These are phyloP conservation scores for Pseudochaenichthys georgianus DNA, from an alignment of 2,797 vertebrate genomes.

Conservation along the genomic window DNA sequence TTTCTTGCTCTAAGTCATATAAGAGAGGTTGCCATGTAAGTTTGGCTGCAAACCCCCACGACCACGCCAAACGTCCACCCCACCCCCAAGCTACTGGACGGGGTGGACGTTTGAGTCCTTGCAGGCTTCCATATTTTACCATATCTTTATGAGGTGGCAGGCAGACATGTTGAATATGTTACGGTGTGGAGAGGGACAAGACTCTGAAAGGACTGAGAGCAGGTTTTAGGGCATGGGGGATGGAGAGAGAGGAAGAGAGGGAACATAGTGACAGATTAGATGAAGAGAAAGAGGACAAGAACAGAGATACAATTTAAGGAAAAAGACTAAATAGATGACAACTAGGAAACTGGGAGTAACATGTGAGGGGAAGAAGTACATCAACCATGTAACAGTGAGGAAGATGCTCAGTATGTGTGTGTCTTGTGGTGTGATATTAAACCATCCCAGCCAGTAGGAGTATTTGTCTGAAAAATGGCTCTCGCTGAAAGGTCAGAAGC, in stretches of 20 bases:
- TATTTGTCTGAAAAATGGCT: conserved; percentile 62
- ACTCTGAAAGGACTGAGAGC: conserved; percentile 13
- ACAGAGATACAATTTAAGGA: conserved; percentile 4
- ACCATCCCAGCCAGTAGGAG: conserved; percentile 35
- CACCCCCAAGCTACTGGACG: conserved; percentile 52
- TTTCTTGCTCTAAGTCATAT: conserved; percentile 3
- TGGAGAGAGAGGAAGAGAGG: conserved; percentile 5
- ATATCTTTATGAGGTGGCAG: conserved; percentile 64
- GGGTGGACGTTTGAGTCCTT: conserved; percentile 63
- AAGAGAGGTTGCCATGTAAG: conserved; percentile 44
- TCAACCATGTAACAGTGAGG: not conserved
- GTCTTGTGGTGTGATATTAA: conserved; percentile 19
- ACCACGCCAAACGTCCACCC: conserved; percentile 28
- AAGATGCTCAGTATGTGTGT: not conserved
- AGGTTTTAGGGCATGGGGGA: conserved; percentile 2
- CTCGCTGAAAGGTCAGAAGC: conserved; percentile 66
- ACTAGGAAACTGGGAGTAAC: not conserved
- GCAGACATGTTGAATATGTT: conserved; percentile 62
- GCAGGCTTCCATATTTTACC: conserved; percentile 79
- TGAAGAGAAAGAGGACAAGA: conserved; percentile 1
- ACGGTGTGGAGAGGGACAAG: conserved; percentile 16
- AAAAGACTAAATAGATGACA: conserved; percentile 5
- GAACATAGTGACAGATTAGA: not conserved
- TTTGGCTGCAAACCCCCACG: conserved; percentile 37
- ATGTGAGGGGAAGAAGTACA: not conserved